These are phyloP conservation scores for Onychostoma macrolepis DNA, from an alignment of 2,113 vertebrate species.

Conservation along the genomic window DNA sequence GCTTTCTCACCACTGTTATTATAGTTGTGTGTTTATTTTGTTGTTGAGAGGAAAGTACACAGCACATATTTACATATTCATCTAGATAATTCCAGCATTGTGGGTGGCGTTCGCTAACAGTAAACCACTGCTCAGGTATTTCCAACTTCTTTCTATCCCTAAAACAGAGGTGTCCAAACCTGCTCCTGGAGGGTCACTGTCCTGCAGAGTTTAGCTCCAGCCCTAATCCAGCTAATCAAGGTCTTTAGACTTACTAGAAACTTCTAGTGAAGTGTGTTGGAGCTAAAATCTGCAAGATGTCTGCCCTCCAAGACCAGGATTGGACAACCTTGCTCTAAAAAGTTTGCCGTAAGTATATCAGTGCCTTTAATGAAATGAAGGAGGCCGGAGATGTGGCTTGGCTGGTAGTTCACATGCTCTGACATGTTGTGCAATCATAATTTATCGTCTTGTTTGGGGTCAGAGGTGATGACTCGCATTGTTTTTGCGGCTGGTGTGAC, in stretches of 20 bases:
- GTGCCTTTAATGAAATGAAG: not conserved
- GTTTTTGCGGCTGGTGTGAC: not conserved
- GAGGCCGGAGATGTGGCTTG: not conserved
- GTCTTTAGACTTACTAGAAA: not conserved
- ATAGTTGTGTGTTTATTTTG: too few relatives aligned
- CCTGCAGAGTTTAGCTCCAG: not conserved
- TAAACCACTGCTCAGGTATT: not conserved
- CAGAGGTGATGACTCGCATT: not conserved
- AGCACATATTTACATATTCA: not conserved
- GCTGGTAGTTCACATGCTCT: not conserved
- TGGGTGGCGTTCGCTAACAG: not conserved
- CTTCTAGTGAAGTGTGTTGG: too few relatives aligned
- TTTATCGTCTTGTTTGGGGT: not conserved
- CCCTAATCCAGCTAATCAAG: not conserved
- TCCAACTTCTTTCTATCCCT: not conserved
- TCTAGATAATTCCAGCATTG: not conserved
- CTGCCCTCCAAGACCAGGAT: not conserved
- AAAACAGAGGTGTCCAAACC: not conserved
- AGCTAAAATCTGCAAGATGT: not conserved
- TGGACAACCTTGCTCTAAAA: not conserved
- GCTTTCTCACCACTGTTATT: too few relatives aligned
- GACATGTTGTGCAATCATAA: not conserved
- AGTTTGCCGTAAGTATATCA: not conserved
- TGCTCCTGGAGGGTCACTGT: not conserved
- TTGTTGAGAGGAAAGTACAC: too few relatives aligned